Percentiles rank a stretch among this genome's conserved stretches.
These are phyloP conservation scores for Sigmodon hispidus DNA, from an alignment of 2,113 vertebrate species.

Conservation along the genomic window DNA sequence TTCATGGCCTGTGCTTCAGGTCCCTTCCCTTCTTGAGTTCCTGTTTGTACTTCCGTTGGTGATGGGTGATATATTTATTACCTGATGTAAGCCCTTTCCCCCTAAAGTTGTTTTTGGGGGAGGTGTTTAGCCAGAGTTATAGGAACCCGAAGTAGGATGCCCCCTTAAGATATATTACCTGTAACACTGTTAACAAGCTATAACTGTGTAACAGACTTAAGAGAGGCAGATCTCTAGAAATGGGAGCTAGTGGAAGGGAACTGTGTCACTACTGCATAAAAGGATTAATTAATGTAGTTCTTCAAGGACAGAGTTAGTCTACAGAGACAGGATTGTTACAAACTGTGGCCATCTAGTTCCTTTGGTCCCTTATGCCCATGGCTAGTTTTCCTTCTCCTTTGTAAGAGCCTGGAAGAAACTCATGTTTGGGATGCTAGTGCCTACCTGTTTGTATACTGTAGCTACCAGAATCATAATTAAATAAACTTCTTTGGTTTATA, in stretches of 20 bases:
- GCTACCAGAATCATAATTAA: not conserved
- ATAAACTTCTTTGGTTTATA: not conserved
- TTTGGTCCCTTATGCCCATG: not conserved
- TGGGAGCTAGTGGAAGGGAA: too few species aligned
- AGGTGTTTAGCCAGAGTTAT: not conserved
- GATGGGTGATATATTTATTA: not conserved
- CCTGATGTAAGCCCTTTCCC: not conserved
- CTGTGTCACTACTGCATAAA: not conserved
- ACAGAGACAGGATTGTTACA: not conserved
- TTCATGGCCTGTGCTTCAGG: not conserved
- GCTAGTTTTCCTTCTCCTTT: not conserved
- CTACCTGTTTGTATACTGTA: not conserved
- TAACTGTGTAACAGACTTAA: not conserved
- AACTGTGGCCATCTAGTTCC: not conserved
- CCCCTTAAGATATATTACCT: not conserved
- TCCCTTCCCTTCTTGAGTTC: not conserved
- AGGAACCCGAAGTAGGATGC: not conserved
- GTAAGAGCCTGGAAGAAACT: not conserved
- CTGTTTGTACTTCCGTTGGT: not conserved
- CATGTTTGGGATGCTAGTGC: not conserved
- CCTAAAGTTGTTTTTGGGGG: not conserved
- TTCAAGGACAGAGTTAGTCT: not conserved
- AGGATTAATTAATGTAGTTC: not conserved
- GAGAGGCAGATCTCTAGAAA: not conserved
- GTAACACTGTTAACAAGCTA: accelerated